A percentile compares a stretch with the other conserved stretches of the same genome.
Evolutionary conservation across 2,797 vertebrate genomes (phyloP).

Genomic region (Ctenochaetus hawaiiensis): DNA sequence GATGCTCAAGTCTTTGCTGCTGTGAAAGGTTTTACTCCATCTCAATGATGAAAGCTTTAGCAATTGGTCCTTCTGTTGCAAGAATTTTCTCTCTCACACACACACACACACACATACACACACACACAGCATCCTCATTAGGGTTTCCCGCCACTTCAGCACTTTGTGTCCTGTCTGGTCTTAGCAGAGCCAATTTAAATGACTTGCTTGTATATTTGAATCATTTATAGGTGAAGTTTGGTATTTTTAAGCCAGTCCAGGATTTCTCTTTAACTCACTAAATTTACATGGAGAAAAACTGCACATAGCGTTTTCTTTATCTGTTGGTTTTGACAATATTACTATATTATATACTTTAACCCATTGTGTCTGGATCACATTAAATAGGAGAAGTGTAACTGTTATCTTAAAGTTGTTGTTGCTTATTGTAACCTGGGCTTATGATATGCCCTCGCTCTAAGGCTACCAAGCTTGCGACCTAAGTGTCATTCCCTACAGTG

Average conservation of each 20-base stretch:
- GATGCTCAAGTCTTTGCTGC: constrained; percentile 8
- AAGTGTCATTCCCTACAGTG: no score
- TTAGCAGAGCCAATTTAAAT: constrained; percentile 65
- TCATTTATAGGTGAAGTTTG: constrained; percentile 56
- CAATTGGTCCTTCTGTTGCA: constrained; percentile 36
- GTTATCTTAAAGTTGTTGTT: not conserved
- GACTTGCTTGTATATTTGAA: constrained; percentile 64
- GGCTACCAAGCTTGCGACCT: no score
- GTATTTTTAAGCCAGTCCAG: constrained; percentile 26
- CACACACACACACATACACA: constrained; percentile 27
- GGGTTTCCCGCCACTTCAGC: constrained; percentile 65
- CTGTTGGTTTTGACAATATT: not conserved
- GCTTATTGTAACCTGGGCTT: no score
- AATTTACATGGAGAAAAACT: not conserved
- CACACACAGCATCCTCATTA: constrained; percentile 72
- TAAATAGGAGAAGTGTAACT: not conserved
- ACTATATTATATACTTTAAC: not conserved
- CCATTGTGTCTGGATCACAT: not conserved
- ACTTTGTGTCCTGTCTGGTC: constrained; percentile 60
- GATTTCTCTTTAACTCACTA: constrained; percentile 17
- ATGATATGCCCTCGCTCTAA: no score
- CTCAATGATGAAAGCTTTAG: constrained; percentile 52
- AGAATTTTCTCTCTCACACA: not conserved
- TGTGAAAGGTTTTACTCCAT: constrained; percentile 16
- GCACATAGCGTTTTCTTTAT: not conserved